These are phyloP conservation scores for Engystomops pustulosus DNA, from an alignment of 2,113 vertebrate species.

Conservation along the genomic window DNA sequence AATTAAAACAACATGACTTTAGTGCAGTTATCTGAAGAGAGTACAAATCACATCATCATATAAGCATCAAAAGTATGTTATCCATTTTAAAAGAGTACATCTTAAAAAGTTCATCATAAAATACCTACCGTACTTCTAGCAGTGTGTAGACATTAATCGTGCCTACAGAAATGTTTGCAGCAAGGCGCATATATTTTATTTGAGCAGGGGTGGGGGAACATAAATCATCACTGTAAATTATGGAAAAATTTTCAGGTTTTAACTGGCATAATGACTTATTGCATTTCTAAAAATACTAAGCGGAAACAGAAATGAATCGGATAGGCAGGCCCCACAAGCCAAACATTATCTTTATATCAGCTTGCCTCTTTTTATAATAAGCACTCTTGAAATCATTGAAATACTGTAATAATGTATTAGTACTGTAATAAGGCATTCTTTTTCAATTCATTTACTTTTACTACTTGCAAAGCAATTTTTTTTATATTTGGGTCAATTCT, in stretches of 20 bases:
- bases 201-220: neutral
- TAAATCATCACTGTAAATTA: neutral
- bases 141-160: neutral
- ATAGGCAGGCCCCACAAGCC: neutral
- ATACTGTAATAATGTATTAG: too few species aligned
- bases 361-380: neutral
- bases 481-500: neutral
- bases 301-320: neutral
- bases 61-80: neutral
- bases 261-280: neutral
- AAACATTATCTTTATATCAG: neutral
- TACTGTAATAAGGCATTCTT: neutral
- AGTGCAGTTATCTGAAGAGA: too few species aligned
- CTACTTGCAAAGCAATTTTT: neutral
- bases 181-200: neutral
- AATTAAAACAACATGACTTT: too few species aligned
- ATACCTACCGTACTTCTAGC: neutral
- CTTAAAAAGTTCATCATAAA: neutral
- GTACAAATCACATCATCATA: neutral
- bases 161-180: neutral
- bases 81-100: neutral
- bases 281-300: neutral
- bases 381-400: neutral
- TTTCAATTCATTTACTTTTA: neutral
- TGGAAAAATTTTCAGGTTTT: neutral